Conservation (phyloP, 1,140 invertebrate genomes). For the Lordiphosa collinella region DNA sequence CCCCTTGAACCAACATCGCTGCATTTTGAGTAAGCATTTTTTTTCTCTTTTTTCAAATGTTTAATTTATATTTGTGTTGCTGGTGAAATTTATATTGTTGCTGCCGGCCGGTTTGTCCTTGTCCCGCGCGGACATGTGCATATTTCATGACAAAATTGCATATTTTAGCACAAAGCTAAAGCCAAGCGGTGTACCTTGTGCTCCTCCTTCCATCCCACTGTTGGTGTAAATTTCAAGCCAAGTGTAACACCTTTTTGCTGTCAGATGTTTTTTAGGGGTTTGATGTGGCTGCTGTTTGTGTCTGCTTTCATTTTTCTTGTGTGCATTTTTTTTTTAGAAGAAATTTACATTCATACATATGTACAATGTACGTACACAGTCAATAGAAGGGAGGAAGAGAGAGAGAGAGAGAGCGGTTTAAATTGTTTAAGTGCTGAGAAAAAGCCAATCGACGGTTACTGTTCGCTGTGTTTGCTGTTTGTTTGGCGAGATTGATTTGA, state of each 20-base stretch:
- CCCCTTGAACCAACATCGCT: slow-evolving; percentile 1
- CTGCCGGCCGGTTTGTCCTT: slow-evolving; percentile 38
- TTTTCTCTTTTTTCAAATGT: slow-evolving; percentile 38
- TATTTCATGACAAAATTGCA: slow-evolving; percentile 70
- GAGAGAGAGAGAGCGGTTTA: slow-evolving; percentile 21
- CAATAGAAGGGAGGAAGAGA: slow-evolving; percentile 25
- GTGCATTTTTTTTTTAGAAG: slow-evolving; percentile 14
- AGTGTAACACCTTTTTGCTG: slow-evolving; percentile 69
- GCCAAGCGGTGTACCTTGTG: slow-evolving; percentile 19
- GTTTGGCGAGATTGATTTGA: slow-evolving; percentile 53
- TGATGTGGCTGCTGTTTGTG: slow-evolving; percentile 22
- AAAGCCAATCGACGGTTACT: slow-evolving; percentile 3
- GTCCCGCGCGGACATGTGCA: slow-evolving; percentile 60
- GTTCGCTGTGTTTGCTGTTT: slow-evolving; percentile 33
- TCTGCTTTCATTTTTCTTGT: slow-evolving; percentile 20
- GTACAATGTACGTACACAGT: slow-evolving; percentile 13
- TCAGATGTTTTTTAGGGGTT: slow-evolving; percentile 47
- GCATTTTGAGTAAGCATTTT: slow-evolving; percentile 32
- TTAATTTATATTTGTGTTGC: slow-evolving; percentile 65
- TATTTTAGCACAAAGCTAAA: slow-evolving; percentile 61
- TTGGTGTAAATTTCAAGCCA: slow-evolving; percentile 62
- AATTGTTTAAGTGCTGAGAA: slow-evolving; percentile 24
- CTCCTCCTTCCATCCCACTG: not conserved
- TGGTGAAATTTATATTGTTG: slow-evolving; percentile 48
- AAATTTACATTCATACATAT: slow-evolving; percentile 40